Conservation (phyloP, 1,140 invertebrate genomes). For the Panulirus ornatus region DNA sequence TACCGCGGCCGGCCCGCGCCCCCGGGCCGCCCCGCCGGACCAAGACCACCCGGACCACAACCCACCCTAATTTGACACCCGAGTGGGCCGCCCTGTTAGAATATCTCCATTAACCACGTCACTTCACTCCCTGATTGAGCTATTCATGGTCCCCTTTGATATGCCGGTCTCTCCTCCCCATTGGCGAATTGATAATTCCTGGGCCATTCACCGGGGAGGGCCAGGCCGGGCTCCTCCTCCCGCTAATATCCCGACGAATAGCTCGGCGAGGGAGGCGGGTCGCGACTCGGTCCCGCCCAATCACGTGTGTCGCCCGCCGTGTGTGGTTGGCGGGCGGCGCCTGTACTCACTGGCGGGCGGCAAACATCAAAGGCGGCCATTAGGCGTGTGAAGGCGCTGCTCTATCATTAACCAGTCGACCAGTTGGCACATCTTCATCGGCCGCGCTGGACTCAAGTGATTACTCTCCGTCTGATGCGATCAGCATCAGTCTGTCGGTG, state of each 20-base stretch:
- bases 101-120: slow-evolving; percentile 75
- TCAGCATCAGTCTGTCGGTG: slow-evolving; percentile 73
- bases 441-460: slow-evolving; percentile 70
- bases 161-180: slow-evolving; percentile 74
- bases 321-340: slow-evolving; percentile 68
- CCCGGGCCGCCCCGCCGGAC: slow-evolving; percentile 25
- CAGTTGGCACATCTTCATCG: slow-evolving; percentile 76
- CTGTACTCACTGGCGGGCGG: slow-evolving; percentile 72
- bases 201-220: slow-evolving; percentile 44
- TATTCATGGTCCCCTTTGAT: slow-evolving; percentile 75
- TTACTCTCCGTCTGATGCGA: slow-evolving; percentile 68
- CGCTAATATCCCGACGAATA: neutral
- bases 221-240: slow-evolving; percentile 17
- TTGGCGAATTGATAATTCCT: slow-evolving; percentile 73
- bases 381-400: slow-evolving; percentile 74
- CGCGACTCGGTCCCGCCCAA: slow-evolving; percentile 40
- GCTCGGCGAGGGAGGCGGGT: slow-evolving; percentile 3
- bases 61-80: slow-evolving; percentile 75
- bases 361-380: slow-evolving; percentile 75
- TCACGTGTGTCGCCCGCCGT: slow-evolving; percentile 63
- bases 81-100: slow-evolving; percentile 75
- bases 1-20: slow-evolving; percentile 55
- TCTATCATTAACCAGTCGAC: slow-evolving; percentile 75
- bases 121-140: slow-evolving; percentile 75
- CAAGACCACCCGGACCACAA: slow-evolving; percentile 67